Evolutionary conservation across 2,888 invertebrate genomes (phyloP).

Genomic region (Pyrgus malvae): DNA sequence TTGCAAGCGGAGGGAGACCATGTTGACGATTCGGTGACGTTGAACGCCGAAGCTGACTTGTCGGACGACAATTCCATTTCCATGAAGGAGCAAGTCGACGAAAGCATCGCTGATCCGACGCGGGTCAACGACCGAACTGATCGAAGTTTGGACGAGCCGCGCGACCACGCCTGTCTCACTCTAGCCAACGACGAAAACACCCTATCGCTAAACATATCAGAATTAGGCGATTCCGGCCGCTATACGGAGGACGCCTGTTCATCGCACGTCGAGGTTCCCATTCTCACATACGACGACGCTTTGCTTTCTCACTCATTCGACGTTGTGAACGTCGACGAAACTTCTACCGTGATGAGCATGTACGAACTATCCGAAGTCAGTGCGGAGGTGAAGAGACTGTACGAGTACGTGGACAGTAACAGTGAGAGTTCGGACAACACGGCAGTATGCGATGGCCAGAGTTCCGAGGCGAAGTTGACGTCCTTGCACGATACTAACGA

Average conservation of each 20-base stretch:
- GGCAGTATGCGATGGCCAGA: constrained; percentile 59
- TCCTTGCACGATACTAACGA: constrained; percentile 38
- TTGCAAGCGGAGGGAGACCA: constrained; percentile 53
- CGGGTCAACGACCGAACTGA: constrained; percentile 38
- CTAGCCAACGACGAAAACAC: constrained; percentile 51
- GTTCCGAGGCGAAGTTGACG: constrained; percentile 38
- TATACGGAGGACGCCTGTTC: constrained; percentile 70
- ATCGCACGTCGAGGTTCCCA: constrained; percentile 56
- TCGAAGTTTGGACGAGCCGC: constrained; percentile 35
- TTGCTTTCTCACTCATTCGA: constrained; percentile 66
- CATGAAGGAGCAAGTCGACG: constrained; percentile 38
- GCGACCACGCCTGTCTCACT: constrained; percentile 28
- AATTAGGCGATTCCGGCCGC: constrained; percentile 67
- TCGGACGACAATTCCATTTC: constrained; percentile 66
- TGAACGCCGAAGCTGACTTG: constrained; percentile 67
- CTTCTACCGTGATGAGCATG: constrained; percentile 37
- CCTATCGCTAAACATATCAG: constrained; percentile 60
- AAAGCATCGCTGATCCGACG: constrained; percentile 16
- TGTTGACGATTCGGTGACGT: constrained; percentile 59
- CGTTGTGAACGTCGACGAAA: constrained; percentile 55
- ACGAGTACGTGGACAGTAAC: constrained; percentile 66
- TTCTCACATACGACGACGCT: constrained; percentile 60
- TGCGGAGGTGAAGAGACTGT: constrained; percentile 42
- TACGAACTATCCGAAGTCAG: constrained; percentile 35
- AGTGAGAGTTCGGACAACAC: constrained; percentile 67